Percentiles rank a stretch among this genome's conserved stretches.
phyloP scores from a whole-genome alignment of 2,888 invertebrate genomes.

The Thyatira batis region DNA sequence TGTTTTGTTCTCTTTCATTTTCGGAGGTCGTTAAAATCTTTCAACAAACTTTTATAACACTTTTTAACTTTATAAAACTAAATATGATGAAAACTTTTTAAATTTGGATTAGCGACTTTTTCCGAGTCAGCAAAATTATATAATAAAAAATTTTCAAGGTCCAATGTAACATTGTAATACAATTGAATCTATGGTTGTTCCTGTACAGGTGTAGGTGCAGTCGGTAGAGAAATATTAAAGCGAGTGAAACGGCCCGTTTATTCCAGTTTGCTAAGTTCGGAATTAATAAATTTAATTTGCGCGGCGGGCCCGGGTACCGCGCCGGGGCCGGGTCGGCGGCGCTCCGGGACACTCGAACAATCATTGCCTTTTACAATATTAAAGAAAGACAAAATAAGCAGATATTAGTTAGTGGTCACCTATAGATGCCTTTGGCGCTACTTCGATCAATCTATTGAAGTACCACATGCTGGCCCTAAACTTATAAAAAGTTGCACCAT shows the following conservation, averaged over 20 bases:
- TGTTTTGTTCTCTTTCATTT: neutral
- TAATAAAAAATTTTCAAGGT: no score
- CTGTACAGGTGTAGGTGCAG: neutral
- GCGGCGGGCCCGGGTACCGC: neutral
- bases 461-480: no score
- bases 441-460: no score
- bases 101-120: no score
- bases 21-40: neutral
- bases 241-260: constrained; percentile 4
- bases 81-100: no score
- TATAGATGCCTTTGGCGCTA: no score
- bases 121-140: no score
- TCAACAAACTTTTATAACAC: no score
- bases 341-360: neutral
- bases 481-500: no score
- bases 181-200: neutral
- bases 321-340: neutral
- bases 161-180: neutral
- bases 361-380: neutral
- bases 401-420: no score
- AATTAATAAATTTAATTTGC: constrained; percentile 8
- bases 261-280: constrained; percentile 12
- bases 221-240: neutral
- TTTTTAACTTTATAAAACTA: no score
- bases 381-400: neutral